Percentiles rank a stretch among this genome's conserved stretches.
phyloP scores from a whole-genome alignment of 2,113 vertebrate genomes.

The Dolichallabes microphthalmus region DNA sequence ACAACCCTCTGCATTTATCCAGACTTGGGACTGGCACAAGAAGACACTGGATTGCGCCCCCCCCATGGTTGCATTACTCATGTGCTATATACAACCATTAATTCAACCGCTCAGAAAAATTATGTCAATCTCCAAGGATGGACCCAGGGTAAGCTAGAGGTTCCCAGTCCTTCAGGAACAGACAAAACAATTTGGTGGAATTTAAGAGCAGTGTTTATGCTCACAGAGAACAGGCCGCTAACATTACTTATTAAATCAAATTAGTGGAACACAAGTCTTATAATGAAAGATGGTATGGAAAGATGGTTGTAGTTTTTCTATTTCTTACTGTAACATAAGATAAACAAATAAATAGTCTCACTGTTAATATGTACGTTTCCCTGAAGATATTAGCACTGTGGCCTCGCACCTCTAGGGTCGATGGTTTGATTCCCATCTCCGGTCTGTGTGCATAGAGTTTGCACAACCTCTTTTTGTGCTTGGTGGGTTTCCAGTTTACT shows the following conservation, averaged over 20 bases:
- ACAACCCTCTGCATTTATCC: too few relatives aligned
- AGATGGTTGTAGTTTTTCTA: background rate
- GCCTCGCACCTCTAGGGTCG: too few relatives aligned
- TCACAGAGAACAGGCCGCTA: background rate
- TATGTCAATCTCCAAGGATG: background rate
- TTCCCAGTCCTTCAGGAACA: background rate
- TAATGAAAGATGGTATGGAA: background rate
- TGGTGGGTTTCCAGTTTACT: too few relatives aligned
- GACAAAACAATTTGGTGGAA: background rate
- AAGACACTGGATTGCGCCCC: too few relatives aligned
- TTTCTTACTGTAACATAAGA: background rate
- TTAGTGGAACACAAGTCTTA: background rate
- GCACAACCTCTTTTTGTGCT: too few relatives aligned
- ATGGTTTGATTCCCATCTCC: too few relatives aligned
- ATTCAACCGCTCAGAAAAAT: too few relatives aligned
- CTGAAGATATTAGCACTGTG: too few relatives aligned
- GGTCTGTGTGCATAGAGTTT: too few relatives aligned
- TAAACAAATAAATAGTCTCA: background rate
- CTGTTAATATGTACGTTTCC: background rate
- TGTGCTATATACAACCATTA: too few relatives aligned
- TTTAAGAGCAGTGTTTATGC: background rate
- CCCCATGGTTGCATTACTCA: too few relatives aligned
- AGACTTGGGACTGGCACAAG: too few relatives aligned
- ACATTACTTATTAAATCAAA: background rate
- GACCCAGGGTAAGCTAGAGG: background rate